Base-by-base conservation (phyloP, 2,888 invertebrate genomes). In the Coronaproctus castanopsis region DNA sequence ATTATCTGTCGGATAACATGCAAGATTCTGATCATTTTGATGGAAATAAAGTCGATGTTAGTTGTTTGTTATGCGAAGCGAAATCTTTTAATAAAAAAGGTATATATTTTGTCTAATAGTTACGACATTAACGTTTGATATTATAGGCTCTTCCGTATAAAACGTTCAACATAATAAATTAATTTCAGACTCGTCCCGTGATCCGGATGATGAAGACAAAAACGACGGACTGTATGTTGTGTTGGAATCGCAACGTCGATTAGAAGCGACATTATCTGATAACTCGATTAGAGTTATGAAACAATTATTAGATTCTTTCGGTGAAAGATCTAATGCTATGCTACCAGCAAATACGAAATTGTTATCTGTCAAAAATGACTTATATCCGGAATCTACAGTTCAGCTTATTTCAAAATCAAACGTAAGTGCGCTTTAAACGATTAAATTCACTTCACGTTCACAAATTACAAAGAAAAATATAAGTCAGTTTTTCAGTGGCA, bases 201-300 rank as follows among this genome's bases (percentile, higher is more conserved):
- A 36, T 36, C 14, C 14, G 14, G 14, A 36, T 36, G 36, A 36
- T 8, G 36, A 36, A 69, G 18, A 23, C 67, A 59, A 66, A 62
- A 36, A 36, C 14, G 36, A 36, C 14, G 82, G 85, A 54, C 80
- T 80, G 0, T 85, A 85, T 69, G 67, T 87, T 5, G 73, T 84
- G 57, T 67, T 87, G 2, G 81, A 83, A 63, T 80, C 83, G 0
- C 76, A 79, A 56, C 81, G 84, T 63, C 73, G 76, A 53, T 72
- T 87, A 2, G 79, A 83, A 65, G 66, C 85, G 1, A 83, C 83
- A 0, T 67, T 87, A 24, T 83, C 85, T 0, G 82, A 84, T 2
- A 78, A 72, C 67, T 78, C 73, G 24, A 77, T 86, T 3, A 74
- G 78, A 58, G 77, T 79, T 2, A 66, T 82, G 52, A 73, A 76